Percentiles rank a stretch among this genome's conserved stretches.
These are phyloP conservation scores for Bilobella aurantiaca DNA, from an alignment of 1,140 invertebrate species.

Conservation along the genomic window DNA sequence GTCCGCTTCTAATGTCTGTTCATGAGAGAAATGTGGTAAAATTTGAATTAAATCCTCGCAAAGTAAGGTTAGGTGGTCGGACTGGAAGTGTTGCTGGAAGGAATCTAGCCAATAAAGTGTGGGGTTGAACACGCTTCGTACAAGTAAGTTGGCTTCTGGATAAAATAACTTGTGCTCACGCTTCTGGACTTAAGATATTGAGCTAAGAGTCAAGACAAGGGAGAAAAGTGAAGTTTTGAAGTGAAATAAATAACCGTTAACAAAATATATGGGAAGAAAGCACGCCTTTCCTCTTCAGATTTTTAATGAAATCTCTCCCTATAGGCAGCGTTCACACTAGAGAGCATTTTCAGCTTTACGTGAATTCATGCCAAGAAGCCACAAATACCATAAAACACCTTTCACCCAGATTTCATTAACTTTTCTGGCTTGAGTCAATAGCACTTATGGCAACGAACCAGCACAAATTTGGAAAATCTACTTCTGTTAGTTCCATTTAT, in stretches of 20 bases:
- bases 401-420: not conserved
- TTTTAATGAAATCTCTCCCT: constrained; percentile 2
- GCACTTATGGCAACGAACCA: not conserved
- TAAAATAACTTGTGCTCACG: not conserved
- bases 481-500: too few relatives aligned
- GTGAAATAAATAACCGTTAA: constrained; percentile 22
- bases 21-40: too few relatives aligned
- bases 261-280: constrained; percentile 23
- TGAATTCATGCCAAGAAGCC: constrained; percentile 3
- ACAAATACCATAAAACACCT: not conserved
- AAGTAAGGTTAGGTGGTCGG: too few relatives aligned
- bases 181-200: not conserved
- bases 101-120: too few relatives aligned
- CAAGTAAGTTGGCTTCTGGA: too few relatives aligned
- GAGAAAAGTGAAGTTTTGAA: constrained; percentile 14
- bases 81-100: too few relatives aligned
- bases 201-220: not conserved
- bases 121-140: too few relatives aligned
- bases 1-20: too few relatives aligned
- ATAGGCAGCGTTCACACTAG: too few relatives aligned
- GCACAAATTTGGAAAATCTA: not conserved
- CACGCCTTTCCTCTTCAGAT: constrained; percentile 20
- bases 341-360: not conserved
- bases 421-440: not conserved
- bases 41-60: too few relatives aligned